Evolutionary conservation across 2,888 invertebrate species (phyloP).

Genomic region (Noctuana brunneofusca): DNA sequence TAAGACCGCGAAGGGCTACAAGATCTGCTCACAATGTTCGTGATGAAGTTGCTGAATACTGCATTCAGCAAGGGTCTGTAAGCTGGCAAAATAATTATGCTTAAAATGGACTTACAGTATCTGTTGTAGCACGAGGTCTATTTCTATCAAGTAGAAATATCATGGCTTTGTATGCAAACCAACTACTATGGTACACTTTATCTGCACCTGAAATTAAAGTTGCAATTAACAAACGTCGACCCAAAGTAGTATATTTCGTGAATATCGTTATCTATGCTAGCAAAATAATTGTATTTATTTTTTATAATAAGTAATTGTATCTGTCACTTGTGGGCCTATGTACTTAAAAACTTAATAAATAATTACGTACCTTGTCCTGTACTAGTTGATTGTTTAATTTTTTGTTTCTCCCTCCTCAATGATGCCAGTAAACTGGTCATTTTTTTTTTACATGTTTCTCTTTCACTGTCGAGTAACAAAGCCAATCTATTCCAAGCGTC

Average conservation of each 20-base stretch:
- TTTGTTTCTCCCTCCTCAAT: constrained; percentile 36
- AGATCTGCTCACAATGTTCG: constrained; percentile 40
- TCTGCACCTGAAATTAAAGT: constrained; percentile 39
- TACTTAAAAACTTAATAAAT: constrained; percentile 27
- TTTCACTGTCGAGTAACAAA: constrained; percentile 36
- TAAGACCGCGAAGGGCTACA: constrained; percentile 39
- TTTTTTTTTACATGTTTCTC: constrained; percentile 40
- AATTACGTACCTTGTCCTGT: constrained; percentile 39
- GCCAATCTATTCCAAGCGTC: constrained; percentile 43
- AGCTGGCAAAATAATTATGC: constrained; percentile 41
- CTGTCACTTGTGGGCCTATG: no score
- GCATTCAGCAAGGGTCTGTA: constrained; percentile 39
- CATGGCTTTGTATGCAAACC: constrained; percentile 38
- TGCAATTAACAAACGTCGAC: no score
- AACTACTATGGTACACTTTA: constrained; percentile 37
- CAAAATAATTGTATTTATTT: no score
- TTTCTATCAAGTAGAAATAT: constrained; percentile 41
- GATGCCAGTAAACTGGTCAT: constrained; percentile 38
- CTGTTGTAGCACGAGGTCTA: constrained; percentile 37
- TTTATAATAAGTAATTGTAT: no score
- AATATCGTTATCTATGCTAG: no score
- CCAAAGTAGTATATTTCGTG: no score
- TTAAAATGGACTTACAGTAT: constrained; percentile 37
- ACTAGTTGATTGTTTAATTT: constrained; percentile 41
- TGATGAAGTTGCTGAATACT: constrained; percentile 39